Evolutionary conservation across 2,797 vertebrate genomes (phyloP), one percentile per base, ranked within the genome.

Genomic region (Halcyon smyrnensis): DNA sequence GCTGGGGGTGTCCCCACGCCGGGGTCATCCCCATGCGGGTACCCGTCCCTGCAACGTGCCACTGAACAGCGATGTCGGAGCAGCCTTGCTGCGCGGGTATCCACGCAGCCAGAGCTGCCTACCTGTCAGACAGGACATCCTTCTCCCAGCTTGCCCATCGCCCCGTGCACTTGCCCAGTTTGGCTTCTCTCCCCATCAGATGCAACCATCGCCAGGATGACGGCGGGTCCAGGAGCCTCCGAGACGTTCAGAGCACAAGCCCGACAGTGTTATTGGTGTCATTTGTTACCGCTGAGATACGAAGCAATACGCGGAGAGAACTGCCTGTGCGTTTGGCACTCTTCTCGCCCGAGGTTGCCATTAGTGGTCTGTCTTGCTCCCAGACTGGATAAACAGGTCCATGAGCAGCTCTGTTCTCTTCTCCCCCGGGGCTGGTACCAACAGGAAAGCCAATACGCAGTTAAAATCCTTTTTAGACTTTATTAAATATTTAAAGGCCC

Each of bases 401-500:
- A 18, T 2, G 50, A 94, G 84, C 93, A 89, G 93, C 18, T 78
- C 93, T 83, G 67, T 10, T 94, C 91, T 92, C 79, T 3, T 81
- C 81, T 95, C 93, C 95, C 96, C 65, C 0, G 2, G 90, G 94
- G 94, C 87, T 8, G 73, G 60, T n/a, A 95, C 85, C 77, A 68
- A 89, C 75, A 83, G 88, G 64, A 95, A 90, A 86, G 91, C 85
- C 95, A 95, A 94, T 88, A 90, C 5, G 67, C 92, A 88, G 87
- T 71, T 90, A 87, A 95, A 96, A 96, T 89, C 96, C 94, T 91
- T 94, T 91, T 90, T 67, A 96, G 96, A 93, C 76, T 90, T 86
- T 54, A 97, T 96, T 94, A 96, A 97, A 97, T 96, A 97, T 96
- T 97, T 68, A 96, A 90, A 74, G 67, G 6, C 76, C 89, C 6